Percentiles rank a stretch among this genome's conserved stretches.
Conservation (phyloP, 2,888 invertebrate genomes). For the Tupiocoris notatus region DNA sequence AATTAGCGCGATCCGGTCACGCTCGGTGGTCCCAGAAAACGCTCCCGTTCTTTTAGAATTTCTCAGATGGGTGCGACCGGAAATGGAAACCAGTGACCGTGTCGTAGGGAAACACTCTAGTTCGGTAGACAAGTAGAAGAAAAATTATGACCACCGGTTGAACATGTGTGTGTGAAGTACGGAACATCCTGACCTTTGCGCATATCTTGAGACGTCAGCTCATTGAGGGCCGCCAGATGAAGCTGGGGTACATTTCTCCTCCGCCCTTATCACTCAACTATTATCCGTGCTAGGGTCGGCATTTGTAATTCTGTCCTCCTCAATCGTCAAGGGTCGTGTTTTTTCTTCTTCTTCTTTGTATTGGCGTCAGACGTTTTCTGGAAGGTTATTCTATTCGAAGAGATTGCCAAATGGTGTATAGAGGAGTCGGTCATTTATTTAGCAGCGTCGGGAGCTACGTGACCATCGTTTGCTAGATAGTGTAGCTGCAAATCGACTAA, state of each 20-base stretch:
- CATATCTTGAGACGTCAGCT: neutral
- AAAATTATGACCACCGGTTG: neutral
- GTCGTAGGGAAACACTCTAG: neutral
- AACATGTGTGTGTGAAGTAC: neutral
- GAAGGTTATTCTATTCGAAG: no score
- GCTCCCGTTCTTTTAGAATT: neutral
- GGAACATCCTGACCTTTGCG: neutral
- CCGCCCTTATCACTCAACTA: constrained; percentile 2
- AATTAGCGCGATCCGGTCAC: neutral
- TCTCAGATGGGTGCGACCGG: neutral
- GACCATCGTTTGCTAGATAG: no score
- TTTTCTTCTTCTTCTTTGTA: no score
- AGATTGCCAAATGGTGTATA: no score
- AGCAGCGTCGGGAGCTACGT: no score
- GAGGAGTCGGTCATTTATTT: no score
- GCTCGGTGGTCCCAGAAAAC: neutral
- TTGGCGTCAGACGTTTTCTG: no score
- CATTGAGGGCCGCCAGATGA: neutral
- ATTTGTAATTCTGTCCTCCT: no score
- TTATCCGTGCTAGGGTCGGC: neutral
- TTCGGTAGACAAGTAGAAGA: neutral
- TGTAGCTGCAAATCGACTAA: no score
- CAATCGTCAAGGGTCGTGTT: no score
- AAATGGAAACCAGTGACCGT: neutral
- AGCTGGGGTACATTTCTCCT: neutral